A percentile compares a stretch with the other conserved stretches of the same genome.
Conservation (phyloP, 2,113 vertebrate genomes). For the Dermatemys mawii region DNA sequence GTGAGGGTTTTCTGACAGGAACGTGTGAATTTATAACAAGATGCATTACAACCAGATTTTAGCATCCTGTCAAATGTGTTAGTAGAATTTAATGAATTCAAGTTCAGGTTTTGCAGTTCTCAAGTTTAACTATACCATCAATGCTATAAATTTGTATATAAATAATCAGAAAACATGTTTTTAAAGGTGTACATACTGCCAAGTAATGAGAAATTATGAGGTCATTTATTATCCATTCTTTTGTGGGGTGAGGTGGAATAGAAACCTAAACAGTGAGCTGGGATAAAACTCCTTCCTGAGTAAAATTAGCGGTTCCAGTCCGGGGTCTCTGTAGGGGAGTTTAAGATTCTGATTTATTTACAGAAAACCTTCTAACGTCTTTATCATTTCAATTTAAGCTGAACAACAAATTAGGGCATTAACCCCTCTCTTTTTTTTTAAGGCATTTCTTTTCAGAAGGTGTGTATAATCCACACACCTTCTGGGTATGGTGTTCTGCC, state of each 20-base stretch:
- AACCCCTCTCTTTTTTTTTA: background rate
- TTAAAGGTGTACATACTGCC: constrained; percentile 7
- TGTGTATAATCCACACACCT: background rate
- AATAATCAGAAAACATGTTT: background rate
- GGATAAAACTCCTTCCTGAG: background rate
- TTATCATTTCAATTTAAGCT: background rate
- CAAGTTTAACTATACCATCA: background rate
- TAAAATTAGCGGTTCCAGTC: background rate
- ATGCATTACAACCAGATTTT: constrained; percentile 30
- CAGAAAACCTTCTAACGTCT: background rate
- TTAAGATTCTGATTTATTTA: background rate
- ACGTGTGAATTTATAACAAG: constrained; percentile 70
- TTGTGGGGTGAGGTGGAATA: too few species aligned
- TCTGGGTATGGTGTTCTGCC: too few species aligned
- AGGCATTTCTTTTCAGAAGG: background rate
- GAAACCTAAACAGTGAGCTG: background rate
- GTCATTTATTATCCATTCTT: constrained; percentile 30
- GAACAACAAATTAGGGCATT: background rate
- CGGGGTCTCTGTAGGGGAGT: rapidly evolving
- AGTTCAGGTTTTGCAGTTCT: constrained; percentile 11
- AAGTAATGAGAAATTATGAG: background rate
- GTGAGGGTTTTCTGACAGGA: constrained; percentile 40
- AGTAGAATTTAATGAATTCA: constrained; percentile 67
- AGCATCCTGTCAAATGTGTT: constrained; percentile 64
- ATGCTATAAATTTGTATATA: too few species aligned